A percentile compares a stretch with the other conserved stretches of the same genome.
phyloP scores from a whole-genome alignment of 64 coral and sea anemone genomes.

The Dendrophyllia cribrosa region DNA sequence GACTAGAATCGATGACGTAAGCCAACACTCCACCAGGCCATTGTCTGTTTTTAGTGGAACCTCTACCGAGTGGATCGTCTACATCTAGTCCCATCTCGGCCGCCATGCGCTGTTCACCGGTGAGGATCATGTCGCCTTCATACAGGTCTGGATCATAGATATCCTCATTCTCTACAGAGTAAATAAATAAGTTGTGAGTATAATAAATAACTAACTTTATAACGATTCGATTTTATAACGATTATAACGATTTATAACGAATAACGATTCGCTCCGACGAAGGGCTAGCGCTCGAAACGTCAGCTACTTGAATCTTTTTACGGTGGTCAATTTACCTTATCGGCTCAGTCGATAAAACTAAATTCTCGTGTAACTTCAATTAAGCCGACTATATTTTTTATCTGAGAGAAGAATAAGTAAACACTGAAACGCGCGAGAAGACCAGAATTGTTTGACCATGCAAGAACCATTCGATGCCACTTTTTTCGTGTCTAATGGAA shows the following conservation, averaged over 20 bases:
- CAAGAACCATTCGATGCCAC: too few species aligned
- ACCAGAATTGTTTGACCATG: too few species aligned
- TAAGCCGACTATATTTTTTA: too few species aligned
- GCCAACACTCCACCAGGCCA: slow-evolving; percentile 85
- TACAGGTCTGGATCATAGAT: slow-evolving; percentile 75
- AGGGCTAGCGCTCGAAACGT: too few species aligned
- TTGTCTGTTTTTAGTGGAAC: slow-evolving; percentile 58
- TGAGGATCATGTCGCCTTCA: slow-evolving; percentile 96
- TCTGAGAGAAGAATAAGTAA: too few species aligned
- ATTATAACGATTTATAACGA: neutral
- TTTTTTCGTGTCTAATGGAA: too few species aligned
- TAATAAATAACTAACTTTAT: neutral
- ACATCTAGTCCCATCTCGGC: slow-evolving; percentile 70
- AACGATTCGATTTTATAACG: neutral
- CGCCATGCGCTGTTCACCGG: slow-evolving; percentile 64
- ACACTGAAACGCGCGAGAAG: too few species aligned
- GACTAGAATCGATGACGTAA: slow-evolving; percentile 72
- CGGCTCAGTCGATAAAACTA: too few species aligned
- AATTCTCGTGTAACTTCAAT: too few species aligned
- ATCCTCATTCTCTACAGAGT: slow-evolving; percentile 1
- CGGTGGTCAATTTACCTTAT: too few species aligned
- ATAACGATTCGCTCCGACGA: too few species aligned
- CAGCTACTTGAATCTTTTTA: too few species aligned
- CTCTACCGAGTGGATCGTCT: slow-evolving; percentile 65
- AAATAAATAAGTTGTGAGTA: neutral